These are phyloP conservation scores for Habropoda laboriosa DNA, from an alignment of 1,140 invertebrate genomes.

Conservation along the genomic window DNA sequence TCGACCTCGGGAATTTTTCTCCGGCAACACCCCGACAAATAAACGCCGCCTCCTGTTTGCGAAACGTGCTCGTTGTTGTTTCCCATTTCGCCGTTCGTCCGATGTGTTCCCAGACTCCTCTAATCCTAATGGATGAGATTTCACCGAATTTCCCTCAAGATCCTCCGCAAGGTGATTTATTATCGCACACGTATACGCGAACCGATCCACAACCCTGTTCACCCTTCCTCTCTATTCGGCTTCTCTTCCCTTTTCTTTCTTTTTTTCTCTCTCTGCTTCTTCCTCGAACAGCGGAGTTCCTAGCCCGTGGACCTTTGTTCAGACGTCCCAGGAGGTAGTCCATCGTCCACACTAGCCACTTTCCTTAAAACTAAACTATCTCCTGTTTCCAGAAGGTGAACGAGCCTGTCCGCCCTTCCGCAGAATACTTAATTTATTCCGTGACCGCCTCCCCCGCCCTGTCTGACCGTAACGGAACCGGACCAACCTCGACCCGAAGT, in stretches of 20 bases:
- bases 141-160: conserved; percentile 65
- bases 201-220: conserved; percentile 41
- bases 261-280: conserved; percentile 42
- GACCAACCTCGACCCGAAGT: background rate
- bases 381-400: conserved; percentile 49
- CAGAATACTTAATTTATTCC: conserved; percentile 74
- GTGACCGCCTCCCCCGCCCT: conserved; percentile 58
- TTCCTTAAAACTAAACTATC: conserved; percentile 64
- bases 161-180: conserved; percentile 70
- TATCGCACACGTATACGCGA: conserved; percentile 47
- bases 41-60: conserved; percentile 45
- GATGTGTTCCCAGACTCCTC: conserved; percentile 10
- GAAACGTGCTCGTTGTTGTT: conserved; percentile 36
- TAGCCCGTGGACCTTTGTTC: conserved; percentile 56
- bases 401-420: conserved; percentile 59
- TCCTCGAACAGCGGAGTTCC: conserved; percentile 49
- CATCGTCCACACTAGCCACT: conserved; percentile 48
- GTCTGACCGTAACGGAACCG: conserved; percentile 13
- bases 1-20: conserved; percentile 46
- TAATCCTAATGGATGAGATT: conserved; percentile 76
- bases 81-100: background rate
- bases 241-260: conserved; percentile 29
- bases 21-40: conserved; percentile 24
- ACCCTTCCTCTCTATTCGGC: background rate
- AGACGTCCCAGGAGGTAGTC: conserved; percentile 56